Conservation (phyloP, 2,113 vertebrate species). For the Lates calcarifer region DNA sequence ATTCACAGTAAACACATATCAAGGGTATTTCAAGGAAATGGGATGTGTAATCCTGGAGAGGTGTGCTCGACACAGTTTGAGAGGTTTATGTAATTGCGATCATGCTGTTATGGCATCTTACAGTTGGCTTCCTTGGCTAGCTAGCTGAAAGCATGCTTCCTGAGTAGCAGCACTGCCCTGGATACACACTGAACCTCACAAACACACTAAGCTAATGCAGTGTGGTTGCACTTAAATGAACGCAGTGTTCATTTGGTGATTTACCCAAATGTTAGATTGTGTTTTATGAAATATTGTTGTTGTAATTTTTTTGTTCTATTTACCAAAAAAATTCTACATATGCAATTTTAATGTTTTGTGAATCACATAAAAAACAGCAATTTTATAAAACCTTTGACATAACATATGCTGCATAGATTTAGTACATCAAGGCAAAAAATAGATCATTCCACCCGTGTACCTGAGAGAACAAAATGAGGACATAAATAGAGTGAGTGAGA, state of each 20-base stretch:
- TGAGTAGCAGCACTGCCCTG: slow-evolving; percentile 72
- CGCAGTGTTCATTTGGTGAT: slow-evolving; percentile 36
- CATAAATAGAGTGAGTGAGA: slow-evolving; percentile 62
- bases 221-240: slow-evolving; percentile 45
- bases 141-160: slow-evolving; percentile 77
- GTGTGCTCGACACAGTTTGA: slow-evolving; percentile 68
- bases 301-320: neutral
- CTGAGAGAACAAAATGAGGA: slow-evolving; percentile 72
- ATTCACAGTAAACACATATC: slow-evolving; percentile 20
- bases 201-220: slow-evolving; percentile 52
- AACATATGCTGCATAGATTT: slow-evolving; percentile 2
- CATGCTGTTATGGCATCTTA: slow-evolving; percentile 70
- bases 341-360: slow-evolving; percentile 30
- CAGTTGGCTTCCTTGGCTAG: slow-evolving; percentile 72
- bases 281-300: slow-evolving; percentile 15
- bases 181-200: slow-evolving; percentile 75
- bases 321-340: neutral
- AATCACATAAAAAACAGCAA: slow-evolving; percentile 26
- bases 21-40: slow-evolving; percentile 49
- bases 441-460: slow-evolving; percentile 46
- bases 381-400: slow-evolving; percentile 25
- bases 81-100: slow-evolving; percentile 71
- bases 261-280: neutral
- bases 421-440: slow-evolving; percentile 33
- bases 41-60: slow-evolving; percentile 48